Conservation (phyloP, 2,113 vertebrate genomes). For the Micronisus gabar region DNA sequence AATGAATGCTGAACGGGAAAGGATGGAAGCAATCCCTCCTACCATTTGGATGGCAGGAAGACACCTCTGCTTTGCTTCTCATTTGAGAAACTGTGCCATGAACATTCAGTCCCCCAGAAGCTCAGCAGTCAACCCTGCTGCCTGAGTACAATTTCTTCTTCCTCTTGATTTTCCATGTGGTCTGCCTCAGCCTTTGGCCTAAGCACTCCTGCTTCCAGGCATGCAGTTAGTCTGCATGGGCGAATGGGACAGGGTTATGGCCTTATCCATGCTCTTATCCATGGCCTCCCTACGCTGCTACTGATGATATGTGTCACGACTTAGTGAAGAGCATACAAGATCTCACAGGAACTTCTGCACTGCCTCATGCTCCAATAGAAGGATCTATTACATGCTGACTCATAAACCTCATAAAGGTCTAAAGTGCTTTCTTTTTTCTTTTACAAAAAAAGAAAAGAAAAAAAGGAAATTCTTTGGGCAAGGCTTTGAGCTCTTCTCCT, state of each 20-base stretch:
- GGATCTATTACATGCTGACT: not conserved
- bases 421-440: not conserved
- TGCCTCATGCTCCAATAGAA: not conserved
- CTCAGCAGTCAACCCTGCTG: not conserved
- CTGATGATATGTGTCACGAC: accelerated
- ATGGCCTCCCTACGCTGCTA: not conserved
- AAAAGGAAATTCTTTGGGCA: not conserved
- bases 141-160: not conserved
- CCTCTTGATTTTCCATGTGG: not conserved
- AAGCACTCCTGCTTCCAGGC: not conserved
- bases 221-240: not conserved
- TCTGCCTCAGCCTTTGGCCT: not conserved
- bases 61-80: not conserved
- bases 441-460: not conserved
- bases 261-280: not conserved
- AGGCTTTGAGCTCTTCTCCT: not conserved
- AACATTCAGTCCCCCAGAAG: not conserved
- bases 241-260: not conserved
- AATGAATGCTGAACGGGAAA: not conserved
- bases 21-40: not conserved
- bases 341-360: not conserved
- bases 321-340: not conserved
- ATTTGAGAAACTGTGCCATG: not conserved
- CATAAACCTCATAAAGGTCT: not conserved
- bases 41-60: not conserved